Percentiles rank a stretch among this genome's conserved stretches.
Conservation (phyloP, 2,113 vertebrate genomes). For the Microcebus ravelobensis region DNA sequence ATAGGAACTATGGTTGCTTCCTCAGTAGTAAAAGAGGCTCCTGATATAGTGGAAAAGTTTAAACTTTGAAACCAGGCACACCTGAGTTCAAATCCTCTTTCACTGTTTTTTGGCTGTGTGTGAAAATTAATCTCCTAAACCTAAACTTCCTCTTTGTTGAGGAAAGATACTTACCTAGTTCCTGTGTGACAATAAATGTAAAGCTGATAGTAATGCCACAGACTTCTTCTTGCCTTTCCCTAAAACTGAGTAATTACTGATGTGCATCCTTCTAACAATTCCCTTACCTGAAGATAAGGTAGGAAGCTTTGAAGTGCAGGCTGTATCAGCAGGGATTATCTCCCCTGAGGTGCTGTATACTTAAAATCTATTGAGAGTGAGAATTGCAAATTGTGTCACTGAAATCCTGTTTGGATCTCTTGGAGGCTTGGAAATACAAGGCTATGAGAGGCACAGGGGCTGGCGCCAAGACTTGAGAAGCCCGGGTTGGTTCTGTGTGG, state of each 20-base stretch:
- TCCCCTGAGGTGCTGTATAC: background rate
- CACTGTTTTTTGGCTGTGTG: constrained; percentile 25
- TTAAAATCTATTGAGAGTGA: background rate
- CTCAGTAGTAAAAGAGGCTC: background rate
- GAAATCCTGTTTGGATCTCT: background rate
- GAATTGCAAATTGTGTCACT: constrained; percentile 44
- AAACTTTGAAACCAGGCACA: constrained; percentile 51
- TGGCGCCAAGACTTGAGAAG: background rate
- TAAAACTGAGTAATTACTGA: constrained; percentile 48
- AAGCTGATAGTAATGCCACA: constrained; percentile 31
- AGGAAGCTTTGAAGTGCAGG: constrained; percentile 64
- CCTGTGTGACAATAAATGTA: constrained; percentile 17
- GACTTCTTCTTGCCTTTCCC: constrained; percentile 34
- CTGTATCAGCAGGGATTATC: background rate
- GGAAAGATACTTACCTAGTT: constrained; percentile 3
- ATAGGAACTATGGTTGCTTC: background rate
- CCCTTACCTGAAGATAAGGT: constrained; percentile 61
- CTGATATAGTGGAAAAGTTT: background rate
- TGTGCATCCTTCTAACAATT: background rate
- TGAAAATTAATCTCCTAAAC: constrained; percentile 58
- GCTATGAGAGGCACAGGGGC: background rate
- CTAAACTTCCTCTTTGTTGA: background rate
- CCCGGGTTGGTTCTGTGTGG: background rate
- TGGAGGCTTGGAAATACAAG: background rate
- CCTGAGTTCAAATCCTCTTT: constrained; percentile 31